A percentile compares a stretch with the other conserved stretches of the same genome.
phyloP scores from a whole-genome alignment of 2,888 invertebrate genomes.

The Hypena proboscidalis region DNA sequence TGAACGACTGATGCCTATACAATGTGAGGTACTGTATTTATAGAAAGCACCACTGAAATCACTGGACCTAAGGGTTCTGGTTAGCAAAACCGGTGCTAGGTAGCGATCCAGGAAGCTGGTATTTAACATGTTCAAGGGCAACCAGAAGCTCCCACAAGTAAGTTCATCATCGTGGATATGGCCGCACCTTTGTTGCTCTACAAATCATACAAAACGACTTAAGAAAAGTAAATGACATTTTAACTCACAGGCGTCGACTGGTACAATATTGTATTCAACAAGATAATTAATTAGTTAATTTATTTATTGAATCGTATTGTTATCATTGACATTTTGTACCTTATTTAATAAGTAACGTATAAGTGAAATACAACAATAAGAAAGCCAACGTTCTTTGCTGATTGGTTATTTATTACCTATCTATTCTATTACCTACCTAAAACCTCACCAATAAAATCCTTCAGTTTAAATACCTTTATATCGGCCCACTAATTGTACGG shows the following conservation, averaged over 20 bases:
- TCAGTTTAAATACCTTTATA: too few species aligned
- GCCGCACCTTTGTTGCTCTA: slow-evolving; percentile 38
- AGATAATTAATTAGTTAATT: too few species aligned
- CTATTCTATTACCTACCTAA: too few species aligned
- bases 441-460: too few species aligned
- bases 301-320: too few species aligned
- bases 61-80: slow-evolving; percentile 69
- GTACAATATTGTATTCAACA: not conserved
- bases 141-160: slow-evolving; percentile 52
- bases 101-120: slow-evolving; percentile 71
- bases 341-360: too few species aligned
- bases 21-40: slow-evolving; percentile 62
- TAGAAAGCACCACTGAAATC: slow-evolving; percentile 67
- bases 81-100: slow-evolving; percentile 71
- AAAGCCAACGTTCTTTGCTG: too few species aligned
- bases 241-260: not conserved
- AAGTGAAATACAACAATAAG: too few species aligned
- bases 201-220: slow-evolving; percentile 36
- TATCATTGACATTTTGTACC: too few species aligned
- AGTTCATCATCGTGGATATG: slow-evolving; percentile 58
- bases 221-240: slow-evolving; percentile 20
- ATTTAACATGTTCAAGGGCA: slow-evolving; percentile 71
- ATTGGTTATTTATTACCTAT: too few species aligned
- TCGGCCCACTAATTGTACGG: too few species aligned
- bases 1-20: slow-evolving; percentile 68